These are phyloP conservation scores for Diplosoma virens DNA, from an alignment of 23 tunicate species.

Conservation along the genomic window DNA sequence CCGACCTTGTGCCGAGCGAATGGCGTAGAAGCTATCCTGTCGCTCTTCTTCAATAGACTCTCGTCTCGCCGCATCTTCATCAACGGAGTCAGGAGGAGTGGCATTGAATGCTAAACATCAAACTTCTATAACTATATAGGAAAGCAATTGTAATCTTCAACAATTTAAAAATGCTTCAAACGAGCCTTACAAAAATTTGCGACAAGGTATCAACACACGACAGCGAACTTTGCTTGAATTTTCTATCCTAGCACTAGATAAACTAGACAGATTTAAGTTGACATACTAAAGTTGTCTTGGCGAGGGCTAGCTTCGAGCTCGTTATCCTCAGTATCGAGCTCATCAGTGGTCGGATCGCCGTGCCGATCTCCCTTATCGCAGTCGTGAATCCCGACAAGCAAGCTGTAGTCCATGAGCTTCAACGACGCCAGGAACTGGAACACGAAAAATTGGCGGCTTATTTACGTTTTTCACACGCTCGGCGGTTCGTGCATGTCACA, in stretches of 20 bases:
- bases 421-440: conserved; percentile 77
- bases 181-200: too few species aligned
- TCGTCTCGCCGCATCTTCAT: conserved; percentile 43
- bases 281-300: conserved; percentile 47
- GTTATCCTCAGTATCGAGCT: conserved; percentile 20
- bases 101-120: background rate
- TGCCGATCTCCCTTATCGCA: conserved; percentile 51
- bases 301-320: conserved; percentile 61
- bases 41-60: conserved; percentile 42
- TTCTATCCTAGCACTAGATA: too few species aligned
- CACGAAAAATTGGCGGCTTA: too few species aligned
- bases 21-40: conserved; percentile 52
- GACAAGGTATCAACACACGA: too few species aligned
- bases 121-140: too few species aligned
- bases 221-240: too few species aligned
- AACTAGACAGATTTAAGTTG: too few species aligned
- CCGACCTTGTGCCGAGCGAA: conserved; percentile 29
- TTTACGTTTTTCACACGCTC: too few species aligned
- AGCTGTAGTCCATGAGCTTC: conserved; percentile 95
- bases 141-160: too few species aligned
- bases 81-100: conserved; percentile 53
- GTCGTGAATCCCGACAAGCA: conserved; percentile 93
- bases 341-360: conserved; percentile 17
- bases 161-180: too few species aligned
- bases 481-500: too few species aligned